phyloP scores from a whole-genome alignment of 1,140 invertebrate genomes.

The Aphaenogaster ashmeadi region DNA sequence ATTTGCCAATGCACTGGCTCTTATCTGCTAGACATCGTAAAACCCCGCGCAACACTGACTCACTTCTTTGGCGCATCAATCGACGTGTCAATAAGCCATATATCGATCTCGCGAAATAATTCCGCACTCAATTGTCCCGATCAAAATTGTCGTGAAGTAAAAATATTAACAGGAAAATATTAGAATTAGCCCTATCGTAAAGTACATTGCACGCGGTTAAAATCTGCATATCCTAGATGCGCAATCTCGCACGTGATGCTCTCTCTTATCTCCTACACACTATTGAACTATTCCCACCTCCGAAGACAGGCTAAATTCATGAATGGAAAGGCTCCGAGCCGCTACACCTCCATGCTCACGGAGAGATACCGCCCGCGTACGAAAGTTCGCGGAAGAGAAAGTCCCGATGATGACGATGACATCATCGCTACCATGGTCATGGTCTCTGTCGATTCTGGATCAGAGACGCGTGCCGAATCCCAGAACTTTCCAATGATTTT shows the following conservation, averaged over 20 bases:
- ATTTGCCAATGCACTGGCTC: slow-evolving; percentile 40
- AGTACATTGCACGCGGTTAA: neutral
- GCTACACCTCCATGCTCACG: slow-evolving; percentile 52
- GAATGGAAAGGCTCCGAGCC: slow-evolving; percentile 69
- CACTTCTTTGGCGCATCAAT: slow-evolving; percentile 34
- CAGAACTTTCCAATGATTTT: slow-evolving; percentile 28
- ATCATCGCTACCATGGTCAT: slow-evolving; percentile 78
- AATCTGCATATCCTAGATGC: slow-evolving; percentile 45
- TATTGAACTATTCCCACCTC: slow-evolving; percentile 68
- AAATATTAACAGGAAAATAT: neutral
- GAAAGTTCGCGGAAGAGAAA: slow-evolving; percentile 80
- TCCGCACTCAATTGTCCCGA: neutral
- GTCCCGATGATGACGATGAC: slow-evolving; percentile 74
- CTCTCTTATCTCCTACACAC: slow-evolving; percentile 69
- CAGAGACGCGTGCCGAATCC: slow-evolving; percentile 47
- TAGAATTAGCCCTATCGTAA: neutral
- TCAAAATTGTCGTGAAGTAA: neutral
- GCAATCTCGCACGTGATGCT: slow-evolving; percentile 49
- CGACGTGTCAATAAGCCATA: slow-evolving; percentile 8
- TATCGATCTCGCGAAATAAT: neutral
- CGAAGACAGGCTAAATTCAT: slow-evolving; percentile 70
- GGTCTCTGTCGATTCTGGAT: slow-evolving; percentile 74
- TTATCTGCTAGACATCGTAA: slow-evolving; percentile 50
- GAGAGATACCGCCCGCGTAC: slow-evolving; percentile 70
- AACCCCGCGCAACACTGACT: slow-evolving; percentile 22